These are phyloP conservation scores for Sciaenops ocellatus DNA, from an alignment of 2,797 vertebrate genomes.

Conservation along the genomic window DNA sequence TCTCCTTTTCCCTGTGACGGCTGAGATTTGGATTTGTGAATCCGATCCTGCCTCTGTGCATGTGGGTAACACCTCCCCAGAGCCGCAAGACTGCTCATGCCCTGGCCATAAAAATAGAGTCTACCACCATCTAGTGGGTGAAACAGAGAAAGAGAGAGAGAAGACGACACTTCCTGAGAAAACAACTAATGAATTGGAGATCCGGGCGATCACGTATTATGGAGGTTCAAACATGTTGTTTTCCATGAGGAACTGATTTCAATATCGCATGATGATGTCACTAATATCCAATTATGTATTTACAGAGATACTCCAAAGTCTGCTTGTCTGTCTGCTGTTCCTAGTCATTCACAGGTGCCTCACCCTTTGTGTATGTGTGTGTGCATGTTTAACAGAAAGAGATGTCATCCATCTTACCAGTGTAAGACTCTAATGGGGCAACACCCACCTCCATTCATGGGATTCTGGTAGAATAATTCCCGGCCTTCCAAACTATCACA, in stretches of 20 bases:
- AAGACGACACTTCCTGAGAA: constrained; percentile 47
- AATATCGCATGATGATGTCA: constrained; percentile 88
- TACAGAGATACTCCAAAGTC: constrained; percentile 85
- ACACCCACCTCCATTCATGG: constrained; percentile 53
- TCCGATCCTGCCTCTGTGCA: constrained; percentile 58
- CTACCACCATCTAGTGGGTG: constrained; percentile 71
- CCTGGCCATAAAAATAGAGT: constrained; percentile 36
- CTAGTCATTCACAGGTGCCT: constrained; percentile 85
- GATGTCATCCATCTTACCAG: constrained; percentile 60
- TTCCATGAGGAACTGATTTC: constrained; percentile 78
- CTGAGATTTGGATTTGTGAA: constrained; percentile 52
- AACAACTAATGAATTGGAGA: constrained; percentile 33
- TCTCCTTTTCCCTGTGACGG: constrained; percentile 33
- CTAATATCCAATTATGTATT: constrained; percentile 84
- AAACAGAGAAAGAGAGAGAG: constrained; percentile 30
- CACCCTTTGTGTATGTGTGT: constrained; percentile 72
- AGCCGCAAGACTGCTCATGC: constrained; percentile 35
- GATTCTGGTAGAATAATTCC: constrained; percentile 65
- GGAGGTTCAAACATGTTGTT: constrained; percentile 49
- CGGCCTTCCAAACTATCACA: constrained; percentile 74
- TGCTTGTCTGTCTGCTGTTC: constrained; percentile 81
- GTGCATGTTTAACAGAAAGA: constrained; percentile 73
- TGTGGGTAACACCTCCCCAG: constrained; percentile 54
- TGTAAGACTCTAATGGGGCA: constrained; percentile 48
- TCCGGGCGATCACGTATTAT: constrained; percentile 3